Evolutionary conservation across 2,888 invertebrate species (phyloP), one percentile per base, ranked within the genome.

Genomic region (Xylota sylvarum): DNA sequence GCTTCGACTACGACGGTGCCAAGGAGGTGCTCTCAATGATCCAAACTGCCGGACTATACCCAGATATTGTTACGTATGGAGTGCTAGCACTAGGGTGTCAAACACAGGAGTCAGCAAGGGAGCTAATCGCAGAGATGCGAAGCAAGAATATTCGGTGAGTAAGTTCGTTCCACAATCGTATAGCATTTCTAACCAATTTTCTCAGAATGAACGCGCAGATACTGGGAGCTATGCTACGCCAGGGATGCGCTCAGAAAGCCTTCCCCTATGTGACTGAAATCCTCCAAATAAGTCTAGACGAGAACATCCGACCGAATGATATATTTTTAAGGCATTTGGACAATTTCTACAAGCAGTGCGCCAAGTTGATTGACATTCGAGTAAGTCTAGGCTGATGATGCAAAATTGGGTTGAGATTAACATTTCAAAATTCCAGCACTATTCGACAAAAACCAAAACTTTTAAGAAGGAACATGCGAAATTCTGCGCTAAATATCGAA

Each of bases 21-120:
- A 94, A 94, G 93, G 94, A 94, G 88, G 94, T 96, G 0, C 92
- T 94, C 69, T 89, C 93, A 12, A 92, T 95, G 89, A 94, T 96
- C 88, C 90, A 93, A 78, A 93, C 93, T 17, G 94, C 94, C 62
- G 93, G 92, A 70, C 91, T 96, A 27, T 92, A 93, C 87, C 95
- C 96, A 0, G 95, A 98, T 92, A 94, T 97, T 88, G 94, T 97
- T 89, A 98, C 98, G 0, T 98, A 96, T 93, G 98, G 98, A 50
- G 95, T 96, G 1, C 92, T 98, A 80, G 96, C 98, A 0, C 92
- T 98, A 89, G 95, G 96, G 10, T 98, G 98, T 91, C 93, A 92
- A 80, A 95, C 93, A 5, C 93, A 94, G 88, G 93, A 94, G 35
- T 94, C 95, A 89, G 96, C 96, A 4, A 91, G 93, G 62, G 93